Conservation (phyloP, 2,888 invertebrate species). For the Eupithecia tripunctaria region DNA sequence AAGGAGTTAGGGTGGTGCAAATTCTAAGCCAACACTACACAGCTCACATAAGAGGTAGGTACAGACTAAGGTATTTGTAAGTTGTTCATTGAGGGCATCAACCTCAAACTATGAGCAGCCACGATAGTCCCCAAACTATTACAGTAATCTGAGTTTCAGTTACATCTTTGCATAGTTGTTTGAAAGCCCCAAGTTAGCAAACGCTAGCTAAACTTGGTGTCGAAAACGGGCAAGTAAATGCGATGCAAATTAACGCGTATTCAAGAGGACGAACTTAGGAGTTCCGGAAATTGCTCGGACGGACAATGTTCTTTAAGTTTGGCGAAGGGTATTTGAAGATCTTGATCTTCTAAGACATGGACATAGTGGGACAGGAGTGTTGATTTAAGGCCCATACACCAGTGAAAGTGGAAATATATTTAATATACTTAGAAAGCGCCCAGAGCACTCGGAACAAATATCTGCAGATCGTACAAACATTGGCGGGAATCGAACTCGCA, state of each 20-base stretch:
- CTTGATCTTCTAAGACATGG: neutral
- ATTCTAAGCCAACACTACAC: too few relatives aligned
- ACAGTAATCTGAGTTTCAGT: slow-evolving; percentile 14
- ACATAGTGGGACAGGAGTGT: neutral
- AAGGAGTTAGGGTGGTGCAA: too few relatives aligned
- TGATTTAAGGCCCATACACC: neutral
- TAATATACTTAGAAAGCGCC: too few relatives aligned
- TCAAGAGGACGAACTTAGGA: slow-evolving; percentile 47
- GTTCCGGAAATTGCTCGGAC: slow-evolving; percentile 24
- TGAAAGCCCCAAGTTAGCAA: slow-evolving; percentile 39
- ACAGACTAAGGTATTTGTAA: neutral
- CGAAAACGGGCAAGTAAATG: slow-evolving; percentile 53
- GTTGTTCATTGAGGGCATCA: neutral
- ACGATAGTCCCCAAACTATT: slow-evolving; percentile 11
- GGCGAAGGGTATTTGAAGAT: neutral
- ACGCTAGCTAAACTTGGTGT: slow-evolving; percentile 38
- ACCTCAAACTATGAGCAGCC: neutral
- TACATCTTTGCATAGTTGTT: slow-evolving; percentile 22
- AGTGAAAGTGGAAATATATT: too few relatives aligned
- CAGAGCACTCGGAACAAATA: too few relatives aligned
- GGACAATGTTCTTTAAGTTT: slow-evolving; percentile 4
- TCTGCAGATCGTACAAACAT: too few relatives aligned
- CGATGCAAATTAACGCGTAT: slow-evolving; percentile 64
- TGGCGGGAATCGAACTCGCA: too few relatives aligned
- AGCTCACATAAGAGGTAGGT: too few relatives aligned